phyloP scores from a whole-genome alignment of 2,797 vertebrate species.

The Melanotaenia trifasciata region DNA sequence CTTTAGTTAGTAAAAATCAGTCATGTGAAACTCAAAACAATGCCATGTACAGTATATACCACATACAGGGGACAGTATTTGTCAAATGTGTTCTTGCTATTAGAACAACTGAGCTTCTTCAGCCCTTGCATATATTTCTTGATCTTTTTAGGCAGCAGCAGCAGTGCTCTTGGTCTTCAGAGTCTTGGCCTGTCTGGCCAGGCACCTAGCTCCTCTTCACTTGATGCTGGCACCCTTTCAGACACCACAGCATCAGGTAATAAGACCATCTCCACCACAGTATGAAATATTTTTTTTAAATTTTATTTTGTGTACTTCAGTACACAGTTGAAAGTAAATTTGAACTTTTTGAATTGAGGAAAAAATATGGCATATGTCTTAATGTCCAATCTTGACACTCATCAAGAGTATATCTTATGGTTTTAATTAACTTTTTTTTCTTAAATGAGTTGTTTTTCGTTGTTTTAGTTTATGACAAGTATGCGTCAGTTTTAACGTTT shows the following conservation, averaged over 20 bases:
- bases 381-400: neutral
- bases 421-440: neutral
- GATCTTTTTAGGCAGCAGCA: conserved; percentile 91
- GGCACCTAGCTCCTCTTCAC: conserved; percentile 97
- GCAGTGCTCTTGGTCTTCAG: conserved; percentile 97
- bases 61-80: neutral
- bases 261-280: conserved; percentile 21
- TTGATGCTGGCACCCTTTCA: conserved; percentile 97
- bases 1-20: neutral
- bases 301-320: neutral
- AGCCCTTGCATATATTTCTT: conserved; percentile 25
- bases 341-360: neutral
- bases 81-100: neutral
- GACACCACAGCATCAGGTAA: conserved; percentile 99
- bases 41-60: neutral
- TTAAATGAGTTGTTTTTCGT: neutral
- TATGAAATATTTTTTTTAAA: neutral
- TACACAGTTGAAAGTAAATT: conserved; percentile 11
- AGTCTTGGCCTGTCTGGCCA: conserved; percentile 97
- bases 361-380: neutral
- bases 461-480: conserved; percentile 1
- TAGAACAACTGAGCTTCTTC: neutral
- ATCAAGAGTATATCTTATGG: conserved; percentile 8
- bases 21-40: neutral
- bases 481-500: neutral